These are phyloP conservation scores for Eublepharis macularius DNA, from an alignment of 2,113 vertebrate species.

Conservation along the genomic window DNA sequence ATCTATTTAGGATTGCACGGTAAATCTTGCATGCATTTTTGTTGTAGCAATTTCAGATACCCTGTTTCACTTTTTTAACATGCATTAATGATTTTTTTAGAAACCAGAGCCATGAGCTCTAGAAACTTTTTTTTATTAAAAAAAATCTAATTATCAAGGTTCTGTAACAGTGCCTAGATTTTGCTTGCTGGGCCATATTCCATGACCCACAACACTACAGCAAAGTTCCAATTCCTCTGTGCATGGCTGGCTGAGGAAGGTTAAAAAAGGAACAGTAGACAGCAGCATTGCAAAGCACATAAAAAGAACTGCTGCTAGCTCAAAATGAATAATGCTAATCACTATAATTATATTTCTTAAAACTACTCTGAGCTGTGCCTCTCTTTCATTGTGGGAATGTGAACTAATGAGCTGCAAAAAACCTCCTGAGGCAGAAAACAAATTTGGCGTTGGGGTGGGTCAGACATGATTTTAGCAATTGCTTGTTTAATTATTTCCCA, in stretches of 20 bases:
- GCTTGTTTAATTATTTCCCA: slow-evolving; percentile 53
- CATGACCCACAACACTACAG: not conserved
- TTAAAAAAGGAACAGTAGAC: slow-evolving; percentile 55
- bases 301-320: slow-evolving; percentile 53
- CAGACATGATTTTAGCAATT: slow-evolving; percentile 53
- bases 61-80: not conserved
- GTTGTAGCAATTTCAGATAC: not conserved
- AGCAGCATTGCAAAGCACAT: slow-evolving; percentile 24
- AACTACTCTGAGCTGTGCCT: slow-evolving; percentile 33
- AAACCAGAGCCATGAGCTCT: not conserved
- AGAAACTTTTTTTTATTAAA: not conserved
- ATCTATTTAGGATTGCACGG: no score
- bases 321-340: slow-evolving; percentile 60
- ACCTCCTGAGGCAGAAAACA: slow-evolving; percentile 39
- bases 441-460: slow-evolving; percentile 45
- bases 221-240: not conserved
- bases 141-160: not conserved
- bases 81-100: not conserved
- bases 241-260: slow-evolving; percentile 50
- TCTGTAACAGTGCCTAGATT: not conserved
- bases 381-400: slow-evolving; percentile 42
- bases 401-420: slow-evolving; percentile 43
- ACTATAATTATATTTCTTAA: slow-evolving; percentile 37
- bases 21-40: not conserved
- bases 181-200: slow-evolving; percentile 7